phyloP scores from a whole-genome alignment of 2,113 vertebrate species.

The Paedocypris sp. region DNA sequence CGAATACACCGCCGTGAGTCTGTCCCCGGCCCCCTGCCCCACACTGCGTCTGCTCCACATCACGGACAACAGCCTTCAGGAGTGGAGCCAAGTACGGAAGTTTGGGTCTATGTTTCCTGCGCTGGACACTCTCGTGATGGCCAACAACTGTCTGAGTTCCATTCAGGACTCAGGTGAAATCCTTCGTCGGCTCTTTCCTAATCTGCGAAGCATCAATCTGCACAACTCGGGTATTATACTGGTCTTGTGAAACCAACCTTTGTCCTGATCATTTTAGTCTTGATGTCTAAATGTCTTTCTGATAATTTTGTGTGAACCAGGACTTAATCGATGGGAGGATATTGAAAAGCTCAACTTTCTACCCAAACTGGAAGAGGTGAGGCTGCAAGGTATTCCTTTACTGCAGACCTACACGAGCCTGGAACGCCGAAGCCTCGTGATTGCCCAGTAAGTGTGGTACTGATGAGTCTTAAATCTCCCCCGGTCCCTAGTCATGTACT shows the following conservation, averaged over 20 bases:
- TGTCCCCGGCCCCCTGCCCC: conserved; percentile 73
- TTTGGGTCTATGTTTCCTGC: conserved; percentile 87
- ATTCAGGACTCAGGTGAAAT: conserved; percentile 77
- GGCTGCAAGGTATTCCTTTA: conserved; percentile 87
- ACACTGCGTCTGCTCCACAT: conserved; percentile 91
- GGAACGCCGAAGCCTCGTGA: conserved; percentile 84
- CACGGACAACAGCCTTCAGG: conserved; percentile 90
- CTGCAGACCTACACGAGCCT: conserved; percentile 82
- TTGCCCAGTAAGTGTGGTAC: conserved; percentile 80
- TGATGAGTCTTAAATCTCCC: no score
- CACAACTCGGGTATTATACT: conserved; percentile 80
- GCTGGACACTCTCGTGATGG: conserved; percentile 84
- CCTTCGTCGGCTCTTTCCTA: conserved; percentile 79
- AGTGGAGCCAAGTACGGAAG: conserved; percentile 92
- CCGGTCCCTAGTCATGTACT: no score
- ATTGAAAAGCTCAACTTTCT: conserved; percentile 93
- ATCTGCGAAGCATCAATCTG: conserved; percentile 86
- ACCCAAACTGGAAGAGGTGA: conserved; percentile 87
- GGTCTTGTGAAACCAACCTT: no score
- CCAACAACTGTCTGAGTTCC: conserved; percentile 83
- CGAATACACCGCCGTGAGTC: conserved; percentile 82
- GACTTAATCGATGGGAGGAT: conserved; percentile 88
- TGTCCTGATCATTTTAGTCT: no score
- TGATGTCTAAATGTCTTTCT: not conserved
- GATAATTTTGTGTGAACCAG: conserved; percentile 51